These are phyloP conservation scores for Eulithis prunata DNA, from an alignment of 2,888 invertebrate species.

Conservation along the genomic window DNA sequence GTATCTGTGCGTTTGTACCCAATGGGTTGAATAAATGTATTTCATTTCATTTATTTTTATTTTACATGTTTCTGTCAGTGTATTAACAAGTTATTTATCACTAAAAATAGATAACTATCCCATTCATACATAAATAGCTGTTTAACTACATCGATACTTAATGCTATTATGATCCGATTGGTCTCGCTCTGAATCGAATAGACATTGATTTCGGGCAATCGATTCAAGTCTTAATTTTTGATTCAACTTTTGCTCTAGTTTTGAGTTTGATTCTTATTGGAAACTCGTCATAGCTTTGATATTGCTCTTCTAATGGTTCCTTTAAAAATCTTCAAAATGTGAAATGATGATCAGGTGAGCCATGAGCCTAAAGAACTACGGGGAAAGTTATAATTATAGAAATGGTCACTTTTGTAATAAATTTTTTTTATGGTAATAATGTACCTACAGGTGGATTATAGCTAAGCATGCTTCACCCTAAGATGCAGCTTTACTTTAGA, in stretches of 20 bases:
- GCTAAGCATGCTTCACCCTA: no score
- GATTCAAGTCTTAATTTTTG: constrained; percentile 51
- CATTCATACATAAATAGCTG: constrained; percentile 39
- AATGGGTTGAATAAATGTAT: no score
- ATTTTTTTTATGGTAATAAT: no score
- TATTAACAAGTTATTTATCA: constrained; percentile 29
- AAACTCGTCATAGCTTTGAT: constrained; percentile 1
- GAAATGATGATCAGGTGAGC: no score
- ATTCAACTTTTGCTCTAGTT: constrained; percentile 41
- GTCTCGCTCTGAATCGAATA: constrained; percentile 62
- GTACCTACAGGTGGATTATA: not conserved
- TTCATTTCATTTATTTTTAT: no score
- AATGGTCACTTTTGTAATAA: no score
- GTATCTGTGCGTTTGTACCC: no score
- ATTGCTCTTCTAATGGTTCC: not conserved
- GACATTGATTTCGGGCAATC: constrained; percentile 63
- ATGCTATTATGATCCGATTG: constrained; percentile 59
- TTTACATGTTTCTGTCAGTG: constrained; percentile 23
- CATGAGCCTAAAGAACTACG: no score
- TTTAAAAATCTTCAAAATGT: not conserved
- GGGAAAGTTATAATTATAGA: no score
- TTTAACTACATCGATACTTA: constrained; percentile 49
- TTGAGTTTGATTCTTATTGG: constrained; percentile 35
- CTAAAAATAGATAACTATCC: constrained; percentile 30
- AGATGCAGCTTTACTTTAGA: no score